Conservation (phyloP, 1,140 invertebrate genomes). For the Zaprionus capensis region DNA sequence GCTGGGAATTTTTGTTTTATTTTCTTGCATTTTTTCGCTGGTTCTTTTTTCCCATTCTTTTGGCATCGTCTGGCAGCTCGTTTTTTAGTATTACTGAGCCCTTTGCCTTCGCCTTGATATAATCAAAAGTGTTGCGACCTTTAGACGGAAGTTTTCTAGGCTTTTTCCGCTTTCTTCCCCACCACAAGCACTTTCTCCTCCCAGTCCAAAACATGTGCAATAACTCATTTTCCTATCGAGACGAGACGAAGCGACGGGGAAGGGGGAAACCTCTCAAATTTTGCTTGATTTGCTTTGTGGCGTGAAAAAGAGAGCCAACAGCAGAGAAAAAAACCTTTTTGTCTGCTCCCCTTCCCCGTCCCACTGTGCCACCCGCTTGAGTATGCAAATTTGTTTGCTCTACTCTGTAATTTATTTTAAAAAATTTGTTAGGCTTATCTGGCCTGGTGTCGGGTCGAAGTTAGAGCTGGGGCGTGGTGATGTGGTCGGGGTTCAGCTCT, state of each 20-base stretch:
- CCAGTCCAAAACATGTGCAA: constrained; percentile 63
- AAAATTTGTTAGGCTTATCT: constrained; percentile 83
- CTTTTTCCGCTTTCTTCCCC: constrained; percentile 29
- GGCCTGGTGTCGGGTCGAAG: constrained; percentile 42
- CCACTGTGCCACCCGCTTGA: constrained; percentile 19
- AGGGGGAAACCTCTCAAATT: constrained; percentile 61
- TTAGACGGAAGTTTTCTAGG: constrained; percentile 44
- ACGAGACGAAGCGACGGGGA: not conserved
- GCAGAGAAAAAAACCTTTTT: constrained; percentile 40
- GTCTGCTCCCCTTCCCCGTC: constrained; percentile 1
- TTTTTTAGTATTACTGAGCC: constrained; percentile 52
- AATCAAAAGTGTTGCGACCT: constrained; percentile 75
- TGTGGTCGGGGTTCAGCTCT: constrained; percentile 20
- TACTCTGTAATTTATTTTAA: constrained; percentile 81
- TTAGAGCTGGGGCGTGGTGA: not conserved
- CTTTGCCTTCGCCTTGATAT: constrained; percentile 65
- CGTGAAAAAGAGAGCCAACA: constrained; percentile 57
- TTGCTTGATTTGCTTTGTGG: constrained; percentile 80
- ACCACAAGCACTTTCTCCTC: not conserved
- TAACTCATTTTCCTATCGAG: constrained; percentile 71
- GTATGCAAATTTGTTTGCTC: constrained; percentile 82
- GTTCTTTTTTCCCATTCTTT: constrained; percentile 16
- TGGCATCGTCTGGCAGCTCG: constrained; percentile 47
- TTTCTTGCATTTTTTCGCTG: constrained; percentile 36
- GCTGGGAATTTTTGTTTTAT: constrained; percentile 64